Evolutionary conservation across 2,888 invertebrate genomes (phyloP).

Genomic region (Ditula angustiorana): DNA sequence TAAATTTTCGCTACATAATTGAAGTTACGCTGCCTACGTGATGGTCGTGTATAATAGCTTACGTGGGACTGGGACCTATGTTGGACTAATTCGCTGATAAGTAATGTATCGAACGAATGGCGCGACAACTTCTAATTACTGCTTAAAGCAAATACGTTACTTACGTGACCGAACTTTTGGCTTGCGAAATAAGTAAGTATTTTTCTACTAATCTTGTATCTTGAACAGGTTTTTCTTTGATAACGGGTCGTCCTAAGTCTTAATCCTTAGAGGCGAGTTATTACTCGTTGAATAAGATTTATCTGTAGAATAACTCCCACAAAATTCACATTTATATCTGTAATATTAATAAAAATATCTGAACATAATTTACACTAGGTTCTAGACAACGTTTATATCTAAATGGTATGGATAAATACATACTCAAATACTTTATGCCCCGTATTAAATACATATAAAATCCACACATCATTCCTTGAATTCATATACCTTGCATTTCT

Average conservation of each 20-base stretch:
- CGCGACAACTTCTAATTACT: constrained; percentile 20
- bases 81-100: constrained; percentile 23
- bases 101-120: constrained; percentile 11
- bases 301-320: too few species aligned
- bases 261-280: too few species aligned
- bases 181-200: constrained; percentile 3
- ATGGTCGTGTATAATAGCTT: constrained; percentile 42
- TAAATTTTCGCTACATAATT: constrained; percentile 53
- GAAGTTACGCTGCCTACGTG: constrained; percentile 45
- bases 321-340: too few species aligned
- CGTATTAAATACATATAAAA: too few species aligned
- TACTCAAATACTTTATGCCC: too few species aligned
- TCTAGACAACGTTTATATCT: too few species aligned
- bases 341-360: too few species aligned
- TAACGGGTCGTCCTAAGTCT: neutral
- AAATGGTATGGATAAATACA: too few species aligned
- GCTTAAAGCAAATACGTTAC: constrained; percentile 27
- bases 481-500: too few species aligned
- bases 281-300: too few species aligned
- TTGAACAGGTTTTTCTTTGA: neutral
- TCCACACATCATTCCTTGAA: too few species aligned
- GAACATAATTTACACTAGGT: too few species aligned
- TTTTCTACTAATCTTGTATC: constrained; percentile 10
- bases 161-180: constrained; percentile 26
- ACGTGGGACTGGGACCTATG: constrained; percentile 21